Evolutionary conservation across 2,888 invertebrate genomes (phyloP).

Genomic region (Rhingia rostrata): DNA sequence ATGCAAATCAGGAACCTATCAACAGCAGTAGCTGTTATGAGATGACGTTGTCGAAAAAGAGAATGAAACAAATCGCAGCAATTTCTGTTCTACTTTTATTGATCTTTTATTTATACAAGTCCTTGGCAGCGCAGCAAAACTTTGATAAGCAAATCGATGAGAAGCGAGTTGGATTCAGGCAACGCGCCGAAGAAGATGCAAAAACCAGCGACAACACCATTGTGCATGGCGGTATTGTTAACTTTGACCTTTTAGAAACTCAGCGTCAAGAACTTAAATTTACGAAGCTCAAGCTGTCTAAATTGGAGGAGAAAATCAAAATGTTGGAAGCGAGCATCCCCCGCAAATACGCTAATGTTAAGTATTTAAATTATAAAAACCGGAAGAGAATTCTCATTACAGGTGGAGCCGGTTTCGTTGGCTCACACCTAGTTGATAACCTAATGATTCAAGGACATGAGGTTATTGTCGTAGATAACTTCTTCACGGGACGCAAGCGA

Average conservation of each 20-base stretch:
- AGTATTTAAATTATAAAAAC: constrained; percentile 94
- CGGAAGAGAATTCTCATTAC: constrained; percentile 97
- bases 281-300: constrained; percentile 86
- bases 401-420: constrained; percentile 99
- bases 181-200: constrained; percentile 15
- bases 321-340: constrained; percentile 89
- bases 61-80: constrained; percentile 78
- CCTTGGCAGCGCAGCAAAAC: constrained; percentile 62
- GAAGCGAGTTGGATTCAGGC: neutral
- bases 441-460: constrained; percentile 98
- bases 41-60: constrained; percentile 78
- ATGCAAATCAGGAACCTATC: constrained; percentile 36
- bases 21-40: constrained; percentile 65
- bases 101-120: constrained; percentile 78
- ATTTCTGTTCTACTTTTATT: constrained; percentile 75
- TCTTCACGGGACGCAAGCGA: constrained; percentile 97
- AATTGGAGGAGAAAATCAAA: constrained; percentile 89
- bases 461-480: constrained; percentile 98
- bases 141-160: constrained; percentile 1
- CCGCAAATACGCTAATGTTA: constrained; percentile 94
- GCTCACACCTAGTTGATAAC: constrained; percentile 97
- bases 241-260: constrained; percentile 74
- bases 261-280: constrained; percentile 84
- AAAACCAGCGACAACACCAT: constrained; percentile 7
- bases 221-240: constrained; percentile 26